Base-by-base conservation (phyloP, 2,797 vertebrate species). In the Pseudochaenichthys georgianus region DNA sequence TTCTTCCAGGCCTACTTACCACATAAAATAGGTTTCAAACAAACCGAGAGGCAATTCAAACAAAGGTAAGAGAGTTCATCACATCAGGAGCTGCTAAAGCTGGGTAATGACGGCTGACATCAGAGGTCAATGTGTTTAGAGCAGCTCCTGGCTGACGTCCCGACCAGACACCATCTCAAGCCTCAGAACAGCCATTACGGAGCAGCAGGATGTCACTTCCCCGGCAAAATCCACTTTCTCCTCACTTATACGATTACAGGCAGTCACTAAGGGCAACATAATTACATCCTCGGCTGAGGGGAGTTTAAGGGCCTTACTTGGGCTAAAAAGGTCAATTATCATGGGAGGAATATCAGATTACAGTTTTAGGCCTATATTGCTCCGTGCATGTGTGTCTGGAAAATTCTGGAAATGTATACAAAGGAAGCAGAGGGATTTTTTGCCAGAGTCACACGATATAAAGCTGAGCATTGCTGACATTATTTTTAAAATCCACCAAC, bases 141-240 rank as follows among this genome's bases (percentile, higher is more conserved):
- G 58, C 41, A 46, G 38, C 13, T 42, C 13, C 13, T 16, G 34
- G 42, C 41, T 61, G 16, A 78, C 57, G 75, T 80, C 69, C 28
- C 3, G 7, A 74, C 77, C 85, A 89, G 82, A 83, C 77, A 81
- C 74, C 70, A 65, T 78, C 62, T 71, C 48, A 83, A 89, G 79
- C 48, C 85, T 55, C 82, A 55, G 9, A 75, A 45, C 38, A 64
- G 74, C 70, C 79, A 83, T 90, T 87, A 91, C 3, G 52, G 42
- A 70, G 71, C 75, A 90, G 81, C 67, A 72, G 65, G 58, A 73
- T 87, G 87, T 91, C 70, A 93, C 93, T 94, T 94, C 92, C 91
- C 77, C 54, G 1, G 38, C 70, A 87, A 79, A 89, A 93, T 90
- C 86, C 85, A 89, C 76, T 93, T 93, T 89, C 77, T 70, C 13